These are phyloP conservation scores for Atherinomorus stipes DNA, from an alignment of 2,113 vertebrate species.

Conservation along the genomic window DNA sequence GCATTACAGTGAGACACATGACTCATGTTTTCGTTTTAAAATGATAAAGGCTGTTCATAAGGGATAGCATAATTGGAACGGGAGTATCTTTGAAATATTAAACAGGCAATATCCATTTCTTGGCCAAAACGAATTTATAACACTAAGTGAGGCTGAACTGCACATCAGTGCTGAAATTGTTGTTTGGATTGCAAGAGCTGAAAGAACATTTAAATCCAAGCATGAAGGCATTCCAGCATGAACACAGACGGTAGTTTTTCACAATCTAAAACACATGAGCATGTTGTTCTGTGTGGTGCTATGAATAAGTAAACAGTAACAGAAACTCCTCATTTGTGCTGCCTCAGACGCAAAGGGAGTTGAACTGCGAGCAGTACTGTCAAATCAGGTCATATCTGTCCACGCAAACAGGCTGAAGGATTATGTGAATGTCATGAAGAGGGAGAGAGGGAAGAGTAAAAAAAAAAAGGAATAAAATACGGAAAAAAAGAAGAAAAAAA, in stretches of 20 bases:
- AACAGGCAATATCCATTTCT: constrained; percentile 38
- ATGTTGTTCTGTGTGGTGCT: constrained; percentile 22
- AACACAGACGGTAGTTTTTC: constrained; percentile 31
- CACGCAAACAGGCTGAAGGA: not conserved
- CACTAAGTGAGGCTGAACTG: constrained; percentile 26
- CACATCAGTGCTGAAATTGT: constrained; percentile 38
- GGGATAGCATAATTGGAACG: constrained; percentile 34
- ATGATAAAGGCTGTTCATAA: constrained; percentile 28
- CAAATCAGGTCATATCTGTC: not conserved
- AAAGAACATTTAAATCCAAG: constrained; percentile 30
- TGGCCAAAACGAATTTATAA: constrained; percentile 38
- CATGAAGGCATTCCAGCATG: constrained; percentile 40
- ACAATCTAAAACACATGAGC: constrained; percentile 10
- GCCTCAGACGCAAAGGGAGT: not conserved
- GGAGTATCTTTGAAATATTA: constrained; percentile 42
- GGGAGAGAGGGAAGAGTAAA: too few relatives aligned
- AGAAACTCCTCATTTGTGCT: constrained; percentile 15
- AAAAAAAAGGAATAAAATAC: too few relatives aligned
- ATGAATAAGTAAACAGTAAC: constrained; percentile 42
- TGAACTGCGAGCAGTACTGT: not conserved
- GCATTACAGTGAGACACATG: constrained; percentile 22
- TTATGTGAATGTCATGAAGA: constrained; percentile 1
- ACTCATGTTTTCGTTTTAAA: constrained; percentile 32
- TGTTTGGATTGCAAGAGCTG: constrained; percentile 35
- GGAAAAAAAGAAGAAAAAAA: too few relatives aligned